Evolutionary conservation across 1,140 invertebrate species (phyloP), one percentile per base, ranked within the genome.

Genomic region (Plectrocnemia conspersa): DNA sequence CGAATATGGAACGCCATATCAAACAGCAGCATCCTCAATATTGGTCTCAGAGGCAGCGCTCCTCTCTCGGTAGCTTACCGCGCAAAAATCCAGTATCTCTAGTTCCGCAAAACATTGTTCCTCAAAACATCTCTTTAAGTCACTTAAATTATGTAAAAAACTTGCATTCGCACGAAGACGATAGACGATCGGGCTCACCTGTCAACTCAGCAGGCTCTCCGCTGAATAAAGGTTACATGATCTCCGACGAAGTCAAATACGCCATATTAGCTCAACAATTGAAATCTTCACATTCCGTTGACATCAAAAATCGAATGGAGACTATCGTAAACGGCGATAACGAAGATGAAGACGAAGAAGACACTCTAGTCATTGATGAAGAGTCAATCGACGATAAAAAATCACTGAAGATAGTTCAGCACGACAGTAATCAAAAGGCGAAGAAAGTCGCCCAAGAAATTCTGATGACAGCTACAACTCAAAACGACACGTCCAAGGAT

Each of bases 1-100:
- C 90, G 5, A 94, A 94, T 64, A 94, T 94, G 90, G 91, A 95
- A 68, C 74, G 91, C 1, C 92, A 96, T 56, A 88, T 94, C 0
- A 95, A 95, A 66, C 90, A 93, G 62, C 91, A 94, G 63, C 92
- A 95, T 75, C 91, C 91, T 0, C 86, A 91, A 44, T 83, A 81
- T 59, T 93, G 90, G 87, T 87, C 83, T 40, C 85, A 89, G 50
- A 73, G 86, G 36, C 85, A 88, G 56, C 74, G 82, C 54, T 70
- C 67, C 33, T 3, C 73, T 70, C 6, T 66, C 66, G 60, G 60
- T 13, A 58, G 15, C 38, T n/a, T 62, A 11, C 56, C 60, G 1
- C 27, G 56, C 22, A 62, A 62, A 32, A 54, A 25, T 32, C 56
- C 60, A 11, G 27, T 56, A 13, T 56, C 56, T 3, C 24, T 62